A percentile compares a stretch with the other conserved stretches of the same genome.
These are phyloP conservation scores for Limnothrissa miodon DNA, from an alignment of 2,113 vertebrate genomes.

Conservation along the genomic window DNA sequence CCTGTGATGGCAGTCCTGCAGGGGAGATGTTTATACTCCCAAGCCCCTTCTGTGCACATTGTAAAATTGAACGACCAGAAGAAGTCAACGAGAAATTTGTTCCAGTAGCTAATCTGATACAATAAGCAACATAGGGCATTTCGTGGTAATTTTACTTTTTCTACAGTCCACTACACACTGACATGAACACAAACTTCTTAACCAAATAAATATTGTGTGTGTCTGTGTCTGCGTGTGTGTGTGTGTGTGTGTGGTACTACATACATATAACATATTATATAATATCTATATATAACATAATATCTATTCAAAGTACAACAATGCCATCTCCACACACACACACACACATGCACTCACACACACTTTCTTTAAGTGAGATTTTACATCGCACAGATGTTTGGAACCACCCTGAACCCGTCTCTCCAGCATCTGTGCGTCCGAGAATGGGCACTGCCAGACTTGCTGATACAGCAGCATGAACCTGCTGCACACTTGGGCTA, in stretches of 20 bases:
- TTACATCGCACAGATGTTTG: background rate
- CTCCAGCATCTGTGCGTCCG: background rate
- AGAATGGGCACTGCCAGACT: background rate
- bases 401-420: background rate
- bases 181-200: too few relatives aligned
- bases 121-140: background rate
- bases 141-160: background rate
- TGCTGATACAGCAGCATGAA: background rate
- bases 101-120: background rate
- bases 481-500: background rate
- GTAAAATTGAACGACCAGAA: background rate
- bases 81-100: background rate
- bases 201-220: too few relatives aligned
- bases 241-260: slow-evolving; percentile 1
- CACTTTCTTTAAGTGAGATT: slow-evolving; percentile 34
- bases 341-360: background rate
- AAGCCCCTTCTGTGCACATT: background rate
- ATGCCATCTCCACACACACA: background rate
- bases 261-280: too few relatives aligned
- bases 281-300: too few relatives aligned
- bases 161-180: too few relatives aligned
- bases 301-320: background rate
- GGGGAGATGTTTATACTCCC: background rate
- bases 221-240: slow-evolving; percentile 41
- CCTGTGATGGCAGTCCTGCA: background rate